Percentiles rank a stretch among this genome's conserved stretches.
Conservation (phyloP, 2,113 vertebrate species). For the Rhadina sibilatrix region DNA sequence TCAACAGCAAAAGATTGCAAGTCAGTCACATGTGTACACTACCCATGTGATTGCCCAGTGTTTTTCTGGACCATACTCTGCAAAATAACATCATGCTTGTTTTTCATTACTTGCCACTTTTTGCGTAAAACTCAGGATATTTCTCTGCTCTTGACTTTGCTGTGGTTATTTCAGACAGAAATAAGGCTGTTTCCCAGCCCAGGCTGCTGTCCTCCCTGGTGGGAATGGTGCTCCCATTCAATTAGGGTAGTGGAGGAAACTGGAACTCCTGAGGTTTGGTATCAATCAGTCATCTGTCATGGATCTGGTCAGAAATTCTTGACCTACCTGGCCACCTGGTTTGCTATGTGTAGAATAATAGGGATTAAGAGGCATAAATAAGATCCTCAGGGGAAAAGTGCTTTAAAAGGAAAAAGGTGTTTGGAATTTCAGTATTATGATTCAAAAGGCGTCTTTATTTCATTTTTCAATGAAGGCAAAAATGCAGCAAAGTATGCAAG, state of each 20-base stretch:
- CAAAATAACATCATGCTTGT: neutral
- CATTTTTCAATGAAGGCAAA: neutral
- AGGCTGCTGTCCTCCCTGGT: neutral
- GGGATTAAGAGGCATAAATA: neutral
- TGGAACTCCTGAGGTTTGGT: neutral
- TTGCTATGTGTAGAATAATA: neutral
- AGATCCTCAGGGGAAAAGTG: neutral
- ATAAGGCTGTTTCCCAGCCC: neutral
- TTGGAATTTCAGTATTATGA: neutral
- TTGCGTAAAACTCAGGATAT: neutral
- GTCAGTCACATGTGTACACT: neutral
- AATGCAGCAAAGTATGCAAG: neutral
- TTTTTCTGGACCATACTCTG: neutral
- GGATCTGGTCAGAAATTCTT: neutral
- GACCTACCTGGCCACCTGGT: neutral
- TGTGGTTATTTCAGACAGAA: neutral
- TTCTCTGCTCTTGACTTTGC: neutral
- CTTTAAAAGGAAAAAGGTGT: neutral
- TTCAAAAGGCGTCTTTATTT: neutral
- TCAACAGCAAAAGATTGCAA: neutral
- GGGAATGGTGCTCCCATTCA: neutral
- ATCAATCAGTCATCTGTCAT: neutral
- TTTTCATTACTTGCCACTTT: neutral
- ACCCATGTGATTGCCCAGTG: fast-evolving
- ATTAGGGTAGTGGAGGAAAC: fast-evolving